Percentiles rank a stretch among this genome's conserved stretches.
These are phyloP conservation scores for Oreochromis grahami DNA, from an alignment of 2,797 vertebrate genomes.

Conservation along the genomic window DNA sequence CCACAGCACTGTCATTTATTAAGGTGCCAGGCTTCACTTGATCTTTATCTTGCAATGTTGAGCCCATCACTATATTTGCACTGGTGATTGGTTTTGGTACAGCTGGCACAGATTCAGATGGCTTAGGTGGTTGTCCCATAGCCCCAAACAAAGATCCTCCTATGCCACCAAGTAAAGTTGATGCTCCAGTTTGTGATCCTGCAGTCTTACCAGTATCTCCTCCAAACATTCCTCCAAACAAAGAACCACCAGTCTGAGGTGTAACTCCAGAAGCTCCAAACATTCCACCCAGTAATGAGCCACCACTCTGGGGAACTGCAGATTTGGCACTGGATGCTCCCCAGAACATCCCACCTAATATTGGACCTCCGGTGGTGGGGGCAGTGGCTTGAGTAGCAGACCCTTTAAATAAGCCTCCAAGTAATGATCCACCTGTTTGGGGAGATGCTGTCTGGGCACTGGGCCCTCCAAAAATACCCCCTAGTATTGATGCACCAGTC, in stretches of 20 bases:
- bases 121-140: constrained; percentile 76
- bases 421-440: constrained; percentile 68
- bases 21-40: constrained; percentile 4
- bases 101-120: constrained; percentile 37
- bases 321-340: constrained; percentile 45
- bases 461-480: constrained; percentile 69
- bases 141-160: constrained; percentile 66
- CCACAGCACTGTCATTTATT: not conserved
- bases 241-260: constrained; percentile 64
- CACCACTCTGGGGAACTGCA: constrained; percentile 41
- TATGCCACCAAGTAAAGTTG: constrained; percentile 56
- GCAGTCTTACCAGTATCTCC: constrained; percentile 40
- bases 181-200: constrained; percentile 51
- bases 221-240: constrained; percentile 70
- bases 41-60: not conserved
- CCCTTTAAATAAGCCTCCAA: constrained; percentile 74
- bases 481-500: constrained; percentile 63
- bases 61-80: not conserved
- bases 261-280: constrained; percentile 58
- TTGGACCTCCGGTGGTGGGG: constrained; percentile 44
- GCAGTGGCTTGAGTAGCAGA: constrained; percentile 35
- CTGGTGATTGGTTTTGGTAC: constrained; percentile 18
- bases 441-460: constrained; percentile 50
- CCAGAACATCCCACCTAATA: constrained; percentile 70
- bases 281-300: constrained; percentile 64